Evolutionary conservation across 2,888 invertebrate genomes (phyloP).

Genomic region (Marasmarcha lunaedactyla): DNA sequence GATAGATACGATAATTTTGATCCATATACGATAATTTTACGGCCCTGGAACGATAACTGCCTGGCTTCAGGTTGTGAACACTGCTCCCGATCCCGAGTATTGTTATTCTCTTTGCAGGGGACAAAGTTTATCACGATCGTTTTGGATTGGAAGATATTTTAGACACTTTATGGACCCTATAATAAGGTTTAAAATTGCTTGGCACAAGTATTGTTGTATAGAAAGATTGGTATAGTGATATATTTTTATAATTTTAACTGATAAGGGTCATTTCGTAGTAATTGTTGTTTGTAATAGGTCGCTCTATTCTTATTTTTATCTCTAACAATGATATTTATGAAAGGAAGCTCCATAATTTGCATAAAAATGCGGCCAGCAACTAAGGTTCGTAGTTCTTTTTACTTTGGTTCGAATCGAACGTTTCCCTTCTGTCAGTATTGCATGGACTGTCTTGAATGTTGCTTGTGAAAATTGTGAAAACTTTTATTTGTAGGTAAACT

Average conservation of each 20-base stretch:
- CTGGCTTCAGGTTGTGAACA: no score
- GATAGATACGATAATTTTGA: no score
- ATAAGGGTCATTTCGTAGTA: not conserved
- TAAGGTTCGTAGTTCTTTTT: slow-evolving; percentile 41
- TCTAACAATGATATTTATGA: slow-evolving; percentile 42
- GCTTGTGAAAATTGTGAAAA: not conserved
- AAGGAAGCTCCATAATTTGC: slow-evolving; percentile 45
- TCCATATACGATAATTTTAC: no score
- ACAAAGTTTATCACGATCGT: slow-evolving; percentile 1
- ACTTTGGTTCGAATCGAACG: slow-evolving; percentile 14
- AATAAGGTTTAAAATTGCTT: no score
- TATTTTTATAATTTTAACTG: not conserved
- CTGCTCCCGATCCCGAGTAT: no score
- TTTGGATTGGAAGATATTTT: no score
- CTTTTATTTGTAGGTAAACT: not conserved
- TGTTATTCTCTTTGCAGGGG: not conserved
- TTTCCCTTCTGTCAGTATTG: slow-evolving; percentile 27
- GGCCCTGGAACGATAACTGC: no score
- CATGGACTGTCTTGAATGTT: slow-evolving; percentile 20
- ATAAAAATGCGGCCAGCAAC: slow-evolving; percentile 47
- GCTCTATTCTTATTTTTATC: not conserved
- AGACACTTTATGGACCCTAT: no score
- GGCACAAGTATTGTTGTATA: not conserved
- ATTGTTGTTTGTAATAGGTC: not conserved
- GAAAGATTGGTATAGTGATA: no score